phyloP scores from a whole-genome alignment of 2,113 vertebrate genomes.

The Lepus timidus region DNA sequence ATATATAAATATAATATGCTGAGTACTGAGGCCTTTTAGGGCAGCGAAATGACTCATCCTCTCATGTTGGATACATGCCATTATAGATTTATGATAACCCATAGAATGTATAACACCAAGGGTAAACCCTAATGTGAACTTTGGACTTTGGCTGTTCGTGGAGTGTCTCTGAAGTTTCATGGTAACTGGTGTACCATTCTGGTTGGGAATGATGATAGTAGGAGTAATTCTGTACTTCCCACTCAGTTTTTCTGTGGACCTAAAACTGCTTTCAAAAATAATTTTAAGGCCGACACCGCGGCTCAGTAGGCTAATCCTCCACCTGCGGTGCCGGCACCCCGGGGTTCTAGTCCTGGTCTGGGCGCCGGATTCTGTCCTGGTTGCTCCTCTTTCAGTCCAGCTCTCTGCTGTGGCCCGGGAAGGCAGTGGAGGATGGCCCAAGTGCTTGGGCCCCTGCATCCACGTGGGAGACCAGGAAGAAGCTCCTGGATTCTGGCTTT shows the following conservation, averaged over 20 bases:
- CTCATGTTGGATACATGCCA: neutral
- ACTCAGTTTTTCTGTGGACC: conserved; percentile 11
- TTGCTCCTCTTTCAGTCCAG: too few relatives aligned
- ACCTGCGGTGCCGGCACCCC: too few relatives aligned
- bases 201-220: neutral
- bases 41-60: neutral
- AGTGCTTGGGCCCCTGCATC: too few relatives aligned
- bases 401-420: too few relatives aligned
- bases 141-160: neutral
- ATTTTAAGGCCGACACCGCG: too few relatives aligned
- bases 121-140: neutral
- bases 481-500: too few relatives aligned
- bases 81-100: neutral
- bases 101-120: neutral
- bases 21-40: neutral
- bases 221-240: neutral
- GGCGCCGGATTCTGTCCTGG: too few relatives aligned
- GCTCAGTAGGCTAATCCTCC: too few relatives aligned
- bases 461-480: too few relatives aligned
- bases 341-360: too few relatives aligned
- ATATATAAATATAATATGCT: neutral
- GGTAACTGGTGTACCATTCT: neutral
- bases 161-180: neutral
- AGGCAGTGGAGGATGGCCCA: too few relatives aligned
- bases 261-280: neutral